Percentiles rank a stretch among this genome's conserved stretches.
Evolutionary conservation across 1,140 invertebrate species (phyloP).

Genomic region (Drosophila truncata): DNA sequence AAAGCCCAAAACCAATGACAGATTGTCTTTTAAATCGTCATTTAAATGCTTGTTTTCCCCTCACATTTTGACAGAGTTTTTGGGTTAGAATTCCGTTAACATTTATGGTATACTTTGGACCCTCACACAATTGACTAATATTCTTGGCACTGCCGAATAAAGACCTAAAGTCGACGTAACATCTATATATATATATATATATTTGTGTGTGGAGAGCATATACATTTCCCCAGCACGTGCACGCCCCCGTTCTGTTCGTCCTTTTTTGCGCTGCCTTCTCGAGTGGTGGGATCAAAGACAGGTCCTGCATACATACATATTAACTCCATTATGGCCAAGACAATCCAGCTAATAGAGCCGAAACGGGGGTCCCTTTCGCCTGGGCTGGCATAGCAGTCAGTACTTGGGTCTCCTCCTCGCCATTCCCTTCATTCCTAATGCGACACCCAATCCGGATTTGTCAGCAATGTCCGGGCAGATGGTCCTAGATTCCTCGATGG

Average conservation of each 20-base stretch:
- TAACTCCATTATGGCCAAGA: conserved; percentile 77
- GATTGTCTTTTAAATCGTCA: conserved; percentile 15
- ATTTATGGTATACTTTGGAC: conserved; percentile 20
- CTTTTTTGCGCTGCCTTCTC: conserved; percentile 21
- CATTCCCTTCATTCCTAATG: conserved; percentile 50
- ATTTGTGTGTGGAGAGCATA: background rate
- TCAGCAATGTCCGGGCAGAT: conserved; percentile 69
- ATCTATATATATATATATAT: background rate
- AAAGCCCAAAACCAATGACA: background rate
- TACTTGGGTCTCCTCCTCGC: background rate
- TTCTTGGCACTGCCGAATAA: conserved; percentile 30
- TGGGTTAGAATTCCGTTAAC: conserved; percentile 15
- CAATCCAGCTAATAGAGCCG: conserved; percentile 68
- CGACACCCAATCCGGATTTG: conserved; percentile 75
- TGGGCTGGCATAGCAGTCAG: background rate
- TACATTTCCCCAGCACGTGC: conserved; percentile 25
- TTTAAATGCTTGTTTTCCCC: conserved; percentile 7
- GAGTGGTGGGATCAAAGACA: conserved; percentile 69
- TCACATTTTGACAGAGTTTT: background rate
- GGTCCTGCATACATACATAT: conserved; percentile 61
- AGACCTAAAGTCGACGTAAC: conserved; percentile 29
- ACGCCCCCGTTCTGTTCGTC: conserved; percentile 10
- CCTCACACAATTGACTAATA: conserved; percentile 37
- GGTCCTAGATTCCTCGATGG: conserved; percentile 67
- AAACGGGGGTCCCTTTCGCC: conserved; percentile 32